These are phyloP conservation scores for Stenolophus ochropezus DNA, from an alignment of 2,888 invertebrate genomes.

Conservation along the genomic window DNA sequence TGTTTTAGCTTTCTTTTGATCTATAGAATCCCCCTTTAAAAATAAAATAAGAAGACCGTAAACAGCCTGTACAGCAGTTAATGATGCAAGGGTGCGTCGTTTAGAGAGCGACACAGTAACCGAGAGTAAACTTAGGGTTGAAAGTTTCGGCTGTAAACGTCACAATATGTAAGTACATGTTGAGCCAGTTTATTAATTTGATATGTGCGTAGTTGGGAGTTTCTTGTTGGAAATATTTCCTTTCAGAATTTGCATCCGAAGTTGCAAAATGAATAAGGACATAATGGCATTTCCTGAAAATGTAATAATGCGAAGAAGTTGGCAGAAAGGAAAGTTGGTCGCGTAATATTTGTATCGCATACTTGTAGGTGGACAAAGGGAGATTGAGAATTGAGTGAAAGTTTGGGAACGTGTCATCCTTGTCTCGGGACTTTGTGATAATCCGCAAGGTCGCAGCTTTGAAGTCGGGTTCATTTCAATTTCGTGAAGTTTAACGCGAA, in stretches of 20 bases:
- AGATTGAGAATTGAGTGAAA: constrained; percentile 16
- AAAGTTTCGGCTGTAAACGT: neutral
- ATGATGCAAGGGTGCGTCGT: too few species aligned
- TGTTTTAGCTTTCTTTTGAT: too few species aligned
- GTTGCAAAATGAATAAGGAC: neutral
- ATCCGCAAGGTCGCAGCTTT: constrained; percentile 54
- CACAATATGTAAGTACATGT: neutral
- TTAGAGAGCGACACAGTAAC: neutral
- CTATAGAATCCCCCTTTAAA: too few species aligned
- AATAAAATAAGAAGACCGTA: too few species aligned
- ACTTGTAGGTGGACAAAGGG: constrained; percentile 6
- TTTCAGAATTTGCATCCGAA: neutral
- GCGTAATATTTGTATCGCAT: constrained; percentile 31
- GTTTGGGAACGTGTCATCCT: neutral
- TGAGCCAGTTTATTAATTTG: neutral
- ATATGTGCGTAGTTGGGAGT: neutral
- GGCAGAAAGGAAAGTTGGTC: neutral
- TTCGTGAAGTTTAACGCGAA: constrained; percentile 50
- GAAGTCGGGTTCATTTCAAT: constrained; percentile 56
- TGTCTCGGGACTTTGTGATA: constrained; percentile 49
- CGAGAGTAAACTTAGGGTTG: neutral
- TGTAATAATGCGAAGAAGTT: neutral
- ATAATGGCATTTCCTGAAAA: neutral
- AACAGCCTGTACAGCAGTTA: too few species aligned
- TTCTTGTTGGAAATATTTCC: neutral